phyloP scores from a whole-genome alignment of 2,113 vertebrate species.

The Ceyx cyanopectus region DNA sequence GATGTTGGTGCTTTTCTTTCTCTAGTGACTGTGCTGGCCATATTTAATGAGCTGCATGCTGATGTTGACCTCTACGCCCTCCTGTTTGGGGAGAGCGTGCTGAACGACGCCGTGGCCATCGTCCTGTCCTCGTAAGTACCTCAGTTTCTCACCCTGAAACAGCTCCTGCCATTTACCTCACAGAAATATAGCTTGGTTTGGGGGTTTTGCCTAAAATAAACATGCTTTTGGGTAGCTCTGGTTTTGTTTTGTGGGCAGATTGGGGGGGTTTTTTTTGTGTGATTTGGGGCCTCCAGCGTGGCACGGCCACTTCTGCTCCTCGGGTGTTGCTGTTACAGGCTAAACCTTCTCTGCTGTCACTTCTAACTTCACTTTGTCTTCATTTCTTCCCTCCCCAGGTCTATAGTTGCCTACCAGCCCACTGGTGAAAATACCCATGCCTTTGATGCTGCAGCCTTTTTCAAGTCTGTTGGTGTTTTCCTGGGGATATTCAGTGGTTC shows the following conservation, averaged over 20 bases:
- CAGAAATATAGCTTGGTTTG: too few species aligned
- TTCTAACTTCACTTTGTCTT: not conserved
- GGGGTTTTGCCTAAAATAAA: not conserved
- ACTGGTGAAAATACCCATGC: slow-evolving; percentile 90
- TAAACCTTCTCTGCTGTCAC: not conserved
- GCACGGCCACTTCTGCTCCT: not conserved
- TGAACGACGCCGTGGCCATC: slow-evolving; percentile 97
- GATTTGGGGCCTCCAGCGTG: not conserved
- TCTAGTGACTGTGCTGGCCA: slow-evolving; percentile 94
- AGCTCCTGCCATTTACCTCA: not conserved
- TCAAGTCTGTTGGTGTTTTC: slow-evolving; percentile 96
- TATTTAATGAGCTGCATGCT: slow-evolving; percentile 96
- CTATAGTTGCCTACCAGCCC: slow-evolving; percentile 96
- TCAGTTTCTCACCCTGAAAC: not conserved
- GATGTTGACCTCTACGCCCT: slow-evolving; percentile 98
- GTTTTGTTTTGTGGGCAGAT: not conserved
- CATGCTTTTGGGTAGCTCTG: not conserved
- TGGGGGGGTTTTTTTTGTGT: too few species aligned
- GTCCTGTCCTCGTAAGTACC: slow-evolving; percentile 94
- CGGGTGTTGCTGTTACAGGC: not conserved
- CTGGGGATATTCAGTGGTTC: slow-evolving; percentile 98
- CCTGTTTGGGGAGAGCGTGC: slow-evolving; percentile 96
- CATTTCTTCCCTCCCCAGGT: slow-evolving; percentile 74
- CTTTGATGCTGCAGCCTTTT: slow-evolving; percentile 95
- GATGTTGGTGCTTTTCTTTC: slow-evolving; percentile 24